Conservation (phyloP, 2,797 vertebrate species). For the Simalia tracyae region DNA sequence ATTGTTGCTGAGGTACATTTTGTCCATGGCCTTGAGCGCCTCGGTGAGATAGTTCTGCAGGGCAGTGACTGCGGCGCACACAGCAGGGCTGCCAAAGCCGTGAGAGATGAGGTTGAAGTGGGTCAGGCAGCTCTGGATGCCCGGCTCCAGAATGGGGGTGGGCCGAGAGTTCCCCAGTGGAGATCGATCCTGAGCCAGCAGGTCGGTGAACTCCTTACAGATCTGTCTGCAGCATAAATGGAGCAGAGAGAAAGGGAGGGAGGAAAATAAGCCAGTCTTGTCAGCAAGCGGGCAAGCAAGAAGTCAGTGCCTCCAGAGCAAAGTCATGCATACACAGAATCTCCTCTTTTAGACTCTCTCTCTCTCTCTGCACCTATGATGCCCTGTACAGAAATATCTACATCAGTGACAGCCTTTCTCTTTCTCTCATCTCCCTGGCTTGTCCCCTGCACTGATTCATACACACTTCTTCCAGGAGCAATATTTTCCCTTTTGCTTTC, state of each 20-base stretch:
- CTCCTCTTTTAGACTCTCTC: neutral
- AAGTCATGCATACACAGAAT: neutral
- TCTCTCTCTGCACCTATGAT: neutral
- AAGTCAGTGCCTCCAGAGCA: conserved; percentile 20
- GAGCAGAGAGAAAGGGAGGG: conserved; percentile 53
- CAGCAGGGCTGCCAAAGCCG: conserved; percentile 96
- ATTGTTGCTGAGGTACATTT: conserved; percentile 99
- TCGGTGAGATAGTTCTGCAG: conserved; percentile 99
- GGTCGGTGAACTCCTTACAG: conserved; percentile 99
- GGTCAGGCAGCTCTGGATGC: conserved; percentile 99
- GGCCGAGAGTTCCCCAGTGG: conserved; percentile 97
- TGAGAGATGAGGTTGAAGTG: conserved; percentile 99
- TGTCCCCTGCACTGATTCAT: neutral
- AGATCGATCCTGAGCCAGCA: conserved; percentile 99
- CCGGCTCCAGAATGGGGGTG: conserved; percentile 96
- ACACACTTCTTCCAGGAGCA: neutral
- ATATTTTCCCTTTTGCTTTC: neutral
- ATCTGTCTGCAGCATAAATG: conserved; percentile 88
- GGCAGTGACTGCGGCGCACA: conserved; percentile 96
- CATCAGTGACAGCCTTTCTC: neutral
- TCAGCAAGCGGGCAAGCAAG: neutral
- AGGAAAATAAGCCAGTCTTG: conserved; percentile 50
- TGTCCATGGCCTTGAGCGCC: conserved; percentile 99
- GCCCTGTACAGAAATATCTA: neutral
- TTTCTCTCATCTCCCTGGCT: neutral